Conservation (phyloP, 2,113 vertebrate genomes). For the Cyrtonyx montezumae region DNA sequence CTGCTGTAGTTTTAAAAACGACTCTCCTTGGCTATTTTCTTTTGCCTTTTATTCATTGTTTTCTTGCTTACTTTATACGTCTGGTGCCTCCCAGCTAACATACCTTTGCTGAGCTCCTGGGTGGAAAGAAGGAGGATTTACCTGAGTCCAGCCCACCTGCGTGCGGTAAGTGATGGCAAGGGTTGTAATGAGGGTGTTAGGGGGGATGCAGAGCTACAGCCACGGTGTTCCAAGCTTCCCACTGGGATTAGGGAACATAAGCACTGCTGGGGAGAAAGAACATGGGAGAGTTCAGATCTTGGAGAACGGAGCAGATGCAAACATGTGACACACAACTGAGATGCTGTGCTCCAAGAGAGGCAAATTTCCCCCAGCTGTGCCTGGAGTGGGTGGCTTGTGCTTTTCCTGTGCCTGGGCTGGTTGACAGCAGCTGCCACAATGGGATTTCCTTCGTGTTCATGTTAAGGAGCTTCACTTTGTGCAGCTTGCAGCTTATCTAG, state of each 20-base stretch:
- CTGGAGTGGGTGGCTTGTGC: not conserved
- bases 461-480: not conserved
- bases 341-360: not conserved
- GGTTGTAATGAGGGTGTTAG: not conserved
- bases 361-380: not conserved
- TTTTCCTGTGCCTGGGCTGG: not conserved
- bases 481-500: not conserved
- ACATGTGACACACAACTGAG: not conserved
- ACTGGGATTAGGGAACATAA: not conserved
- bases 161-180: not conserved
- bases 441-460: not conserved
- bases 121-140: not conserved
- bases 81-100: slow-evolving; percentile 22
- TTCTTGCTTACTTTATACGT: slow-evolving; percentile 10
- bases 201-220: not conserved
- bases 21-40: not conserved
- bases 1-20: slow-evolving; percentile 28
- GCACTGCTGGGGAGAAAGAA: not conserved
- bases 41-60: not conserved
- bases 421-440: not conserved
- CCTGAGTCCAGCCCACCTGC: not conserved
- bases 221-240: not conserved
- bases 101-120: not conserved
- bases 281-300: not conserved
- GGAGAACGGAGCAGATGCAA: not conserved